Conservation (phyloP, 2,888 invertebrate species). For the Thymelicus sylvestris region DNA sequence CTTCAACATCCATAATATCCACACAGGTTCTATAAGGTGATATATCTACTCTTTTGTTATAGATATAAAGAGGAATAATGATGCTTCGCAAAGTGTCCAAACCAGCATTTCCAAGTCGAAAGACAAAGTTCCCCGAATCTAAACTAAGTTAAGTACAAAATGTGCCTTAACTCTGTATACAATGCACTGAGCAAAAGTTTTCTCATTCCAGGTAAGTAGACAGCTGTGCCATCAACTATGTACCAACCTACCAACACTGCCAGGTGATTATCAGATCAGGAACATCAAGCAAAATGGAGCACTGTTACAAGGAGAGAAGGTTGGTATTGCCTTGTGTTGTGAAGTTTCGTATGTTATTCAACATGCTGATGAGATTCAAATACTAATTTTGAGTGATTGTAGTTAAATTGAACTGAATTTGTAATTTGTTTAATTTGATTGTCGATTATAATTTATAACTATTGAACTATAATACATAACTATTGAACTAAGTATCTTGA, state of each 20-base stretch:
- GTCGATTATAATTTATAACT: neutral
- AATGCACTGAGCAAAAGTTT: constrained; percentile 40
- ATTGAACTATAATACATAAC: neutral
- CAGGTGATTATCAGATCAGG: neutral
- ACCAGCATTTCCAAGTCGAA: no score
- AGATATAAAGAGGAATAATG: no score
- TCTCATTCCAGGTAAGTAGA: constrained; percentile 52
- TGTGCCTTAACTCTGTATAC: neutral
- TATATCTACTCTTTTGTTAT: no score
- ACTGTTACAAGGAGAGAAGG: neutral
- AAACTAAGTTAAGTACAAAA: neutral
- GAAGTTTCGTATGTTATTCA: neutral
- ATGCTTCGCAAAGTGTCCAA: no score
- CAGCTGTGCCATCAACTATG: constrained; percentile 40
- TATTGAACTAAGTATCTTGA: neutral
- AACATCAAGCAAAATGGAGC: neutral
- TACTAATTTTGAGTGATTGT: neutral
- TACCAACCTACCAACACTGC: constrained; percentile 1
- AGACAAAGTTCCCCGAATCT: no score
- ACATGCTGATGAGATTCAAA: neutral
- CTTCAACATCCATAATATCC: no score
- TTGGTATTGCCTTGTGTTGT: neutral
- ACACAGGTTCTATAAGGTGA: no score
- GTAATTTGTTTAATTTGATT: neutral
- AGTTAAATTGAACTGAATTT: no score